These are phyloP conservation scores for Chiloscyllium plagiosum DNA, from an alignment of 2,113 vertebrate species.

Conservation along the genomic window DNA sequence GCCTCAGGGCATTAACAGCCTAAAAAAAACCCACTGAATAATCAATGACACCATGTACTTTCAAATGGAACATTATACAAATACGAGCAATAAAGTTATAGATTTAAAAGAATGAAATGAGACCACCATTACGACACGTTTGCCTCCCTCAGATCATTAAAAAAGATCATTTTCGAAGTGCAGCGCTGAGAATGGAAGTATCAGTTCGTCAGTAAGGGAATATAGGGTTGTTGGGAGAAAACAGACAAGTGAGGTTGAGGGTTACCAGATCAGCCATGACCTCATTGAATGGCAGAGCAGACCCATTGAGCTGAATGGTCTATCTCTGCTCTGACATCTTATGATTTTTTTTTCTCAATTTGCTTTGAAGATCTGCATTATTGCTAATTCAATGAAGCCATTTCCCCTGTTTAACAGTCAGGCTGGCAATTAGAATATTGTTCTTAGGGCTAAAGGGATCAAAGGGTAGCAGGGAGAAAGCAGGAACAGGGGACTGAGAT, in stretches of 20 bases:
- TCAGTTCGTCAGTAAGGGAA: too few relatives aligned
- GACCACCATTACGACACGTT: neutral
- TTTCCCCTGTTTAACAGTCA: neutral
- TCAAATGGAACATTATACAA: neutral
- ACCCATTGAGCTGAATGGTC: too few relatives aligned
- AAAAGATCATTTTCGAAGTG: neutral
- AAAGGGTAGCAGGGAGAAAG: too few relatives aligned
- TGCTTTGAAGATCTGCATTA: neutral
- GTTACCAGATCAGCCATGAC: too few relatives aligned
- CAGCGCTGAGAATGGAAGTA: neutral
- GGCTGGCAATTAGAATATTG: too few relatives aligned
- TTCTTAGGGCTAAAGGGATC: too few relatives aligned
- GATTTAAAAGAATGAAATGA: slow-evolving; percentile 3
- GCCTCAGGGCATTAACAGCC: slow-evolving; percentile 21
- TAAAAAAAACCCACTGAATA: slow-evolving; percentile 22
- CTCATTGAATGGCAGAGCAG: too few relatives aligned
- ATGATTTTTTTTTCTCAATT: neutral
- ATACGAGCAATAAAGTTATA: neutral
- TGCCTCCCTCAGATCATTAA: neutral
- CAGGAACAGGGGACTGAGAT: too few relatives aligned
- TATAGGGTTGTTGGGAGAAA: too few relatives aligned
- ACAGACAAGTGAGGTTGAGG: too few relatives aligned
- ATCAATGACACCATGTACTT: slow-evolving; percentile 9
- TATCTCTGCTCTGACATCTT: too few relatives aligned
- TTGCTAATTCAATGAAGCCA: neutral